Evolutionary conservation across 2,797 vertebrate genomes (phyloP).

Genomic region (Diplodus puntazzo): DNA sequence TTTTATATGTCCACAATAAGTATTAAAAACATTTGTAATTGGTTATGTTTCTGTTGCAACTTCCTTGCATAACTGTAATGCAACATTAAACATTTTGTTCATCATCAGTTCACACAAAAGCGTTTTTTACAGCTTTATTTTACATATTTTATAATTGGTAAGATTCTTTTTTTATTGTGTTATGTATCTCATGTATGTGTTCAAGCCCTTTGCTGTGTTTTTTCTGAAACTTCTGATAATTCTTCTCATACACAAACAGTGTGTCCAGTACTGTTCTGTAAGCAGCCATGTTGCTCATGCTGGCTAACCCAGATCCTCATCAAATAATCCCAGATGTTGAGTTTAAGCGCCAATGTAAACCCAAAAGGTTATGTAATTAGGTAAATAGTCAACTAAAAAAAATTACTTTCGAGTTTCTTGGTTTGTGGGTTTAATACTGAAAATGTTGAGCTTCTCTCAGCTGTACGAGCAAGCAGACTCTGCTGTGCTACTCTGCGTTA

Average conservation of each 20-base stretch:
- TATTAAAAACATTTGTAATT: neutral
- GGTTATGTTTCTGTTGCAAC: neutral
- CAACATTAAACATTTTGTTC: neutral
- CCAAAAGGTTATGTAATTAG: neutral
- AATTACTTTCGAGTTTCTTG: neutral
- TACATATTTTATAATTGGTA: neutral
- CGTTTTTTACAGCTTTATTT: neutral
- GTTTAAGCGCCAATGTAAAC: neutral
- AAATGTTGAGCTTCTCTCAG: neutral
- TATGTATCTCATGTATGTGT: neutral
- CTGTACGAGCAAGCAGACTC: neutral
- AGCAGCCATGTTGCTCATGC: neutral
- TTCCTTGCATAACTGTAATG: neutral
- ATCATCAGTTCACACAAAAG: neutral
- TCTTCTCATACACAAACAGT: neutral
- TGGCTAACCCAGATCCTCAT: neutral
- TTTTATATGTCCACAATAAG: neutral
- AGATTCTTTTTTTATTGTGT: neutral
- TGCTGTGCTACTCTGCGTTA: neutral
- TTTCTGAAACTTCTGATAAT: neutral
- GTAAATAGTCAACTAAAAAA: neutral
- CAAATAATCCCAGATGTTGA: neutral
- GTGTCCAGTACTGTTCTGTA: neutral
- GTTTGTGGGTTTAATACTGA: slow-evolving; percentile 1
- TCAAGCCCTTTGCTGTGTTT: neutral